Conservation (phyloP, 2,797 vertebrate genomes). For the Micrastur ruficollis region DNA sequence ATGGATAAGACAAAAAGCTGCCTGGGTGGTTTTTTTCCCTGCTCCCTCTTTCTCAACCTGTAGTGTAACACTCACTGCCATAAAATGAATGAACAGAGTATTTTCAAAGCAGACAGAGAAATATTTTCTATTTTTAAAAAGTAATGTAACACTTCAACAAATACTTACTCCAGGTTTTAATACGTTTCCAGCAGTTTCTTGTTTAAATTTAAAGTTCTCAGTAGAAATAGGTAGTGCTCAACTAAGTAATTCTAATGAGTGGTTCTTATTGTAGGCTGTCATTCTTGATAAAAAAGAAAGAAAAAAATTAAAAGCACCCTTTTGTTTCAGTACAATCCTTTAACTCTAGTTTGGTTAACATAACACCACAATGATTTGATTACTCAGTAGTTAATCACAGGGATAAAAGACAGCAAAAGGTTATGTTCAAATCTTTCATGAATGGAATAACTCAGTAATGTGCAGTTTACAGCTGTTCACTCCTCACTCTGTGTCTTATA, state of each 20-base stretch:
- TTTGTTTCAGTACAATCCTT: neutral
- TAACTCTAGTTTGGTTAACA: neutral
- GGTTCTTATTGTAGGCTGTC: neutral
- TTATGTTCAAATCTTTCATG: constrained; percentile 33
- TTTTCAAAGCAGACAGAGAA: neutral
- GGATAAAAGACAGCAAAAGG: constrained; percentile 40
- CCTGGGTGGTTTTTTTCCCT: neutral
- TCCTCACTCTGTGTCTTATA: neutral
- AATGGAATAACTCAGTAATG: constrained; percentile 10
- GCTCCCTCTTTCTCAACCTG: neutral
- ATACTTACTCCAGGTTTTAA: neutral
- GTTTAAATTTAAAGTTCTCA: neutral
- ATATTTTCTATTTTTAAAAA: neutral
- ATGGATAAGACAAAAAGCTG: neutral
- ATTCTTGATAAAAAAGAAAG: neutral
- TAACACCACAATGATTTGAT: neutral
- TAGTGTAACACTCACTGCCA: neutral
- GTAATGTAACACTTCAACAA: neutral
- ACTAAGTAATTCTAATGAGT: neutral
- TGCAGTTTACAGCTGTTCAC: neutral
- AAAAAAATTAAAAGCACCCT: neutral
- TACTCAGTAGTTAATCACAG: neutral
- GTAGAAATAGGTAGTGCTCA: neutral
- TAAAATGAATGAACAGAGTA: neutral
- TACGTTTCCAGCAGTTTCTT: neutral